These are phyloP conservation scores for Torymus tubicola DNA, from an alignment of 2,888 invertebrate species.

Conservation along the genomic window DNA sequence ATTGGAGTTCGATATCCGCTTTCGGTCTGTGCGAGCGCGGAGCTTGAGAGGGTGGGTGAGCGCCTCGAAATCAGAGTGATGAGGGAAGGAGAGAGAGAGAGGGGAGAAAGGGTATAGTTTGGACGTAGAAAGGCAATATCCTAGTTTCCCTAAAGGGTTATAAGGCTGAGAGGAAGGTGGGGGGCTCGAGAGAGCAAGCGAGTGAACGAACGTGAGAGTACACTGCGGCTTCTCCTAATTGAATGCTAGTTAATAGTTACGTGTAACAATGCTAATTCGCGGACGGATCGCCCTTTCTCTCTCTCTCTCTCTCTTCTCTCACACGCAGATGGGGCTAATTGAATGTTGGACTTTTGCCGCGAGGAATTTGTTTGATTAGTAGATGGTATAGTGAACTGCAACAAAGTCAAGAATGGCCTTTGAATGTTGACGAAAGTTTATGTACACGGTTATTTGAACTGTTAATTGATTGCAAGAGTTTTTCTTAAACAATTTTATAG, in stretches of 20 bases:
- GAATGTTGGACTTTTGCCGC: too few species aligned
- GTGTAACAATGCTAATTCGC: background rate
- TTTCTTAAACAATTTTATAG: too few species aligned
- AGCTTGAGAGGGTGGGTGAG: too few species aligned
- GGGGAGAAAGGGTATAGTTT: background rate
- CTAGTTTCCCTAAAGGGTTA: background rate
- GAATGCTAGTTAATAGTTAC: background rate
- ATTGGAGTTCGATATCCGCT: constrained; percentile 28
- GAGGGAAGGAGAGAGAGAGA: background rate
- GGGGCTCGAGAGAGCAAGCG: background rate
- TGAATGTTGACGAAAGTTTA: too few species aligned
- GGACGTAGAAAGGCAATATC: background rate
- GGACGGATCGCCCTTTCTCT: too few species aligned
- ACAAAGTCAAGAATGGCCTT: too few species aligned
- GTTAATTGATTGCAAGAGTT: too few species aligned
- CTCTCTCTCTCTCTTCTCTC: background rate
- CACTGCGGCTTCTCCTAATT: background rate
- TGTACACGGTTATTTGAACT: too few species aligned
- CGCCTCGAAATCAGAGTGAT: constrained; percentile 13
- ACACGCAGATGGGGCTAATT: background rate
- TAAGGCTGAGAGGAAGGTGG: too few species aligned
- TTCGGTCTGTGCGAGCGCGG: background rate
- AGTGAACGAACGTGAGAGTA: background rate
- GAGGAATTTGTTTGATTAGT: too few species aligned
- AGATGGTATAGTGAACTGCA: too few species aligned